These are phyloP conservation scores for Dastarcus helophoroides DNA, from an alignment of 2,888 invertebrate species.

Conservation along the genomic window DNA sequence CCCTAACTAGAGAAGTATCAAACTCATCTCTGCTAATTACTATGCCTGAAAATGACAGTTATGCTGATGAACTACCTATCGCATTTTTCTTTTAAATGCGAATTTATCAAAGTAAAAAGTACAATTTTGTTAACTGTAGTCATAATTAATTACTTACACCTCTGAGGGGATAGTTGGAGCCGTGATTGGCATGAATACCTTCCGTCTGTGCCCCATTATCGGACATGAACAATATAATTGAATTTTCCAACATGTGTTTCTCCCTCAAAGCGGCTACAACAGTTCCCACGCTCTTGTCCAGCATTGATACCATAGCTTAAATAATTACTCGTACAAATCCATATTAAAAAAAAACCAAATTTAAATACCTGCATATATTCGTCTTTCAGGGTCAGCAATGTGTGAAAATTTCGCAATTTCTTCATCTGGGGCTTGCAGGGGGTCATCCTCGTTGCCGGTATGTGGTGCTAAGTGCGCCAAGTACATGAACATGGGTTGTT, in stretches of 20 bases:
- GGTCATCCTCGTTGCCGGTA: conserved; percentile 48
- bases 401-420: conserved; percentile 55
- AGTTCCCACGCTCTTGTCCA: conserved; percentile 79
- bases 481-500: conserved; percentile 54
- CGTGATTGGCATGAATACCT: conserved; percentile 62
- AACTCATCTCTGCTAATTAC: no score
- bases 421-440: conserved; percentile 61
- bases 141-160: conserved; percentile 45
- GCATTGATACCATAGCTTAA: conserved; percentile 75
- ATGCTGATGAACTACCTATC: no score
- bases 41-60: no score
- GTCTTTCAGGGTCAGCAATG: conserved; percentile 52
- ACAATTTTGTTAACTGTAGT: conserved; percentile 3
- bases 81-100: no score
- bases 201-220: conserved; percentile 80
- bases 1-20: no score
- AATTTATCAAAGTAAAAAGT: no score
- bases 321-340: no score
- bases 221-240: conserved; percentile 75
- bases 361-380: conserved; percentile 54
- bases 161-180: conserved; percentile 68
- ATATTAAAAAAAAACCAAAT: background rate
- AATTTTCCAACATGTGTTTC: conserved; percentile 65
- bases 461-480: conserved; percentile 59
- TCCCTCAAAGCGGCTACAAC: conserved; percentile 58